Evolutionary conservation across 2,113 vertebrate genomes (phyloP).

Genomic region (Elaphurus davidianus): DNA sequence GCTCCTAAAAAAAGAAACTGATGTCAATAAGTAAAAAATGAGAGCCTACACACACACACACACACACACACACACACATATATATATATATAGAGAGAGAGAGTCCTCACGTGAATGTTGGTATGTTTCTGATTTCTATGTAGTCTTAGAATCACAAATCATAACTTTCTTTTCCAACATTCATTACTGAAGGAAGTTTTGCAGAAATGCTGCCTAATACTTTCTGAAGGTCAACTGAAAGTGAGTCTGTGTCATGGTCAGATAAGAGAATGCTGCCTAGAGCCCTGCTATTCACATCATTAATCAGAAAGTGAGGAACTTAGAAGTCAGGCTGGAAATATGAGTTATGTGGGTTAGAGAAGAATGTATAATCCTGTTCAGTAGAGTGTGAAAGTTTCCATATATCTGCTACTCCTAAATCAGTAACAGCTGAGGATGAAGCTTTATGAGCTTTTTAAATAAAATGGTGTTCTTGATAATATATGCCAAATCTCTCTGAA

Average conservation of each 20-base stretch:
- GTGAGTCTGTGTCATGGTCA: slow-evolving; percentile 48
- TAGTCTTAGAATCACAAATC: slow-evolving; percentile 14
- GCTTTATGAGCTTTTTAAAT: slow-evolving; percentile 57
- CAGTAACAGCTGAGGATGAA: slow-evolving; percentile 59
- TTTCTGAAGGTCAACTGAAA: slow-evolving; percentile 66
- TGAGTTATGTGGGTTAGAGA: slow-evolving; percentile 58
- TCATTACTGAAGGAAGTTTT: slow-evolving; percentile 16
- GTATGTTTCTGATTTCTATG: background rate
- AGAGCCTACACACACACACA: background rate
- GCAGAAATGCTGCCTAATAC: background rate
- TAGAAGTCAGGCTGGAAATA: slow-evolving; percentile 52
- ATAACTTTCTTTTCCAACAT: background rate
- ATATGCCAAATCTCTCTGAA: slow-evolving; percentile 47
- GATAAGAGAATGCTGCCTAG: slow-evolving; percentile 42
- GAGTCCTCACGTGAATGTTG: background rate
- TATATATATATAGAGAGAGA: background rate
- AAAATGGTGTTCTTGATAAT: slow-evolving; percentile 59
- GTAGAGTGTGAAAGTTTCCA: slow-evolving; percentile 68
- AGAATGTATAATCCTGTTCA: slow-evolving; percentile 61
- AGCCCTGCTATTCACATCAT: slow-evolving; percentile 62
- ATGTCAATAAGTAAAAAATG: background rate
- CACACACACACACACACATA: background rate
- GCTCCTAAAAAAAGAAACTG: background rate
- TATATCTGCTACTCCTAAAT: slow-evolving; percentile 65
- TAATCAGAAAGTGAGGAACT: slow-evolving; percentile 64